A percentile compares a stretch with the other conserved stretches of the same genome.
These are phyloP conservation scores for Nasonovia ribisnigri DNA, from an alignment of 2,888 invertebrate species.

Conservation along the genomic window DNA sequence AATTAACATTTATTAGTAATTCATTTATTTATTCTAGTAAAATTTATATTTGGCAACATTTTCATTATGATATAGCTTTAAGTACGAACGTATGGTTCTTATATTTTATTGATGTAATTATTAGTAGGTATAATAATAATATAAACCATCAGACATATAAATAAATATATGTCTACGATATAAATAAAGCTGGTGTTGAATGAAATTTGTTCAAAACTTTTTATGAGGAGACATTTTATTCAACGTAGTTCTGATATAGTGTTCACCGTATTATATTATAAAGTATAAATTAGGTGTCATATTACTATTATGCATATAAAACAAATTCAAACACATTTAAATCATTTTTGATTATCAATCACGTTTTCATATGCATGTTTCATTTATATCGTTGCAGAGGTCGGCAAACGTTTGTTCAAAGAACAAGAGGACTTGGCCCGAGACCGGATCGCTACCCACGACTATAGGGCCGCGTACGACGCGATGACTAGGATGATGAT, in stretches of 20 bases:
- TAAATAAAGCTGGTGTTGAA: background rate
- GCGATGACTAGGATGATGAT: constrained; percentile 79
- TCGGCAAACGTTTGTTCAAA: constrained; percentile 74
- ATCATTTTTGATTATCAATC: background rate
- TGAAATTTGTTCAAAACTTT: background rate
- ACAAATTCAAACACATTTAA: background rate
- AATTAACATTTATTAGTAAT: background rate
- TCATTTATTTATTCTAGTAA: background rate
- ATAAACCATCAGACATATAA: too few relatives aligned
- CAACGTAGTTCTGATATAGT: background rate
- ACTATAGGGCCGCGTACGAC: constrained; percentile 78
- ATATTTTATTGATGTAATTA: background rate
- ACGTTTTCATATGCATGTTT: background rate
- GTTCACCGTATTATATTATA: background rate
- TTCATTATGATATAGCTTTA: background rate
- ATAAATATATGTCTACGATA: background rate
- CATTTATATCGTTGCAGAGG: constrained; percentile 71
- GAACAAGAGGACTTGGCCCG: background rate
- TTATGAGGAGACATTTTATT: background rate
- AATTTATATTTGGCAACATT: background rate
- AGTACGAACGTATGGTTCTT: too few relatives aligned
- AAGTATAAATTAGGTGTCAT: too few relatives aligned
- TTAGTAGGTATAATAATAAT: too few relatives aligned
- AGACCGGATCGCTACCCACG: constrained; percentile 75
- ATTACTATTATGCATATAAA: background rate